Percentiles rank a stretch among this genome's conserved stretches.
These are phyloP conservation scores for Tachysurus vachellii DNA, from an alignment of 2,113 vertebrate genomes.

Conservation along the genomic window DNA sequence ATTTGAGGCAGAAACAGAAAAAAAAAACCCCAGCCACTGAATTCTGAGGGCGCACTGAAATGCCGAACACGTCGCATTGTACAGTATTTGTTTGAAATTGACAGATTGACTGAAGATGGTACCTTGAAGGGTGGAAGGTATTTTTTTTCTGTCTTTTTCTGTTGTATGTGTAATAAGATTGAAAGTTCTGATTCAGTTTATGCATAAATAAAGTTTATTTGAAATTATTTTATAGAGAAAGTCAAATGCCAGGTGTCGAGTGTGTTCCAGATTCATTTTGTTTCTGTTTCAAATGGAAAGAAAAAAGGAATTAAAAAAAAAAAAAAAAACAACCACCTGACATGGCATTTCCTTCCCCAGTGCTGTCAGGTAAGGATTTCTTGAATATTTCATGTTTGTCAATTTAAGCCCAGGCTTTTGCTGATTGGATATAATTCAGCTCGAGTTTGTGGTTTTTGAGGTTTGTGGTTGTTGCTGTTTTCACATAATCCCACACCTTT, in stretches of 20 bases:
- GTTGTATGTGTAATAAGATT: conserved; percentile 73
- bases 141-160: conserved; percentile 71
- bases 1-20: conserved; percentile 53
- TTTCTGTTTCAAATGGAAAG: not conserved
- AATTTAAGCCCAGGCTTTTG: not conserved
- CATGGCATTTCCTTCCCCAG: not conserved
- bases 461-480: not conserved
- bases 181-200: conserved; percentile 76
- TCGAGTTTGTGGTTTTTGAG: not conserved
- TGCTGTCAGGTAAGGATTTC: not conserved
- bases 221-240: conserved; percentile 77
- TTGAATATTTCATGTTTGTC: not conserved
- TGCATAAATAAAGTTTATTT: conserved; percentile 81
- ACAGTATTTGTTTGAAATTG: conserved; percentile 60
- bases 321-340: no score
- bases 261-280: not conserved
- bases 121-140: conserved; percentile 61
- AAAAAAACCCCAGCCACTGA: conserved; percentile 57
- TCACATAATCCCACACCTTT: not conserved
- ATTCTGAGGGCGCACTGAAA: conserved; percentile 63
- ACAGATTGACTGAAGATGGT: conserved; percentile 63
- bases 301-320: no score
- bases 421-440: not conserved
- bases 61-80: conserved; percentile 56
- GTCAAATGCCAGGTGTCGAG: conserved; percentile 22